Conservation (phyloP, 2,113 vertebrate genomes). For the Dascyllus trimaculatus region DNA sequence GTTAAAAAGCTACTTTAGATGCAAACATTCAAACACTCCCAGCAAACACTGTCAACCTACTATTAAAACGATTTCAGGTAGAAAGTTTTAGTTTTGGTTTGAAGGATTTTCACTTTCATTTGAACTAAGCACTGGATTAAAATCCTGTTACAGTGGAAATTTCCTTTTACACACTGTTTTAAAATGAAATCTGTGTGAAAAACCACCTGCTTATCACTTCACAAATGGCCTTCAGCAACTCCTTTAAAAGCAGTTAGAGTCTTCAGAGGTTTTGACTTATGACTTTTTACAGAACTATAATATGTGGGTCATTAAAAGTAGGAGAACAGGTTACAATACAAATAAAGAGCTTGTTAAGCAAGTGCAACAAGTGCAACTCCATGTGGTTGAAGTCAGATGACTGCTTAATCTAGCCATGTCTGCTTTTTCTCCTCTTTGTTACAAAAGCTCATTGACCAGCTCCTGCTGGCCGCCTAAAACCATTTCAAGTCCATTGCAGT, state of each 20-base stretch:
- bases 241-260: slow-evolving; percentile 31
- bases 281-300: slow-evolving; percentile 34
- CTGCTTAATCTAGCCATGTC: slow-evolving; percentile 40
- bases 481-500: slow-evolving; percentile 38
- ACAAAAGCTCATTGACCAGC: slow-evolving; percentile 55
- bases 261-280: slow-evolving; percentile 25
- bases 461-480: slow-evolving; percentile 33
- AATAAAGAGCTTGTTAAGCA: slow-evolving; percentile 58
- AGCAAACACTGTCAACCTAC: background rate
- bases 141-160: background rate
- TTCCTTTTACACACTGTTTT: slow-evolving; percentile 15
- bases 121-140: slow-evolving; percentile 9
- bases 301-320: slow-evolving; percentile 22
- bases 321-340: slow-evolving; percentile 57
- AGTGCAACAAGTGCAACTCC: slow-evolving; percentile 56
- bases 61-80: slow-evolving; percentile 20
- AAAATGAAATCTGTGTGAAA: slow-evolving; percentile 24
- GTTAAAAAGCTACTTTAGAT: slow-evolving; percentile 21
- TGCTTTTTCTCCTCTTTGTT: slow-evolving; percentile 53
- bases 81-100: slow-evolving; percentile 52
- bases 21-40: slow-evolving; percentile 38
- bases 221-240: slow-evolving; percentile 26
- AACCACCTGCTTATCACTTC: background rate
- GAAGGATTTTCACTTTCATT: slow-evolving; percentile 34
- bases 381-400: slow-evolving; percentile 54